Base-by-base conservation (phyloP, 2,888 invertebrate species). In the Sesia apiformis region DNA sequence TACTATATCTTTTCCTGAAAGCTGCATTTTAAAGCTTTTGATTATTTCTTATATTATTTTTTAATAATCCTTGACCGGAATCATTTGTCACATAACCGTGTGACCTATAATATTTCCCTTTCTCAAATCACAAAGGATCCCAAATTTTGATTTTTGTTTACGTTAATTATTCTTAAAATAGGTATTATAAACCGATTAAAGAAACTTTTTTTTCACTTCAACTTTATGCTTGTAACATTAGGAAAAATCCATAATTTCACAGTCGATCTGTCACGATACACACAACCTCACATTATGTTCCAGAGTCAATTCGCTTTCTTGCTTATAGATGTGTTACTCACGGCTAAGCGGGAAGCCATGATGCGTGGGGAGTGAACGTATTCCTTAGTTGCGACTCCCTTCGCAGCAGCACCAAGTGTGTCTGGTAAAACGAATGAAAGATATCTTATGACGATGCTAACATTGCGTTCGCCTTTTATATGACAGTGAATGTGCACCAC, bases 341-440 rank as follows among this genome's bases (percentile, higher is more conserved):
- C 87, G 69, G 81, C 76, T 64, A 81, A 68, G 62, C 70, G 76
- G 72, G 76, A 76, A 75, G 81, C 84, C 87, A 87, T 87, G 67
- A 56, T 81, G 77, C 65, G 71, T 72, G 73, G 67, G 68, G 54
- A 68, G 66, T 64, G 61, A 66, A 63, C 67, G 64, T 63, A 60
- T 64, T 63, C 60, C 60, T 62, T 60, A 61, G 65, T 66, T 4
- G 50, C 39, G 64, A 65, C 64, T 67, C 70, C 66, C 65, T 67
- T 64, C 61, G 39, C 49, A 6, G 65, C 66, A 63, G 60, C 70
- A 67, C 59, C 58, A 42, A 64, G 71, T 65, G 65, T 58, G 60
- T 61, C 58, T 55, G 58, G 54, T 65, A 60, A 62, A 65, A 66
- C 65, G 70, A 74, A 74, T 60, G 73, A 64, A 65, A 67, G 64